Evolutionary conservation across 1,140 invertebrate genomes (phyloP).

Genomic region (Arctopsyche grandis): DNA sequence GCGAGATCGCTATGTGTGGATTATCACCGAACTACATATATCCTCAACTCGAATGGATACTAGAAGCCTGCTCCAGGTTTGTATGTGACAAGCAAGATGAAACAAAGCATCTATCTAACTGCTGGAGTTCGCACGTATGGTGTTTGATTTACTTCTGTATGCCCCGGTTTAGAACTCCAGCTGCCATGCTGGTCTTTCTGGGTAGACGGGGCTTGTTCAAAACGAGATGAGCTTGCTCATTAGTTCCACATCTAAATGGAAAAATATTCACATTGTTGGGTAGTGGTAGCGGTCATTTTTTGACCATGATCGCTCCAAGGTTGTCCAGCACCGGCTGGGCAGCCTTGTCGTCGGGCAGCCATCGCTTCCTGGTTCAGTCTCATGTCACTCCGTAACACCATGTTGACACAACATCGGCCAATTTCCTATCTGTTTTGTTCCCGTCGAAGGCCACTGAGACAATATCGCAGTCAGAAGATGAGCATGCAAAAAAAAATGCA

Average conservation of each 20-base stretch:
- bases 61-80: too few relatives aligned
- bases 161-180: too few relatives aligned
- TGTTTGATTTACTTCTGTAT: too few relatives aligned
- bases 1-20: too few relatives aligned
- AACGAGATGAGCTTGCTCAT: too few relatives aligned
- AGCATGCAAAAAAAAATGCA: too few relatives aligned
- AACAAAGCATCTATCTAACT: too few relatives aligned
- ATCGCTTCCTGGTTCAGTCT: background rate
- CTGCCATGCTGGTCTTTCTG: background rate
- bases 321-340: background rate
- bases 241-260: background rate
- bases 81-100: too few relatives aligned
- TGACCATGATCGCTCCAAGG: background rate
- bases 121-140: too few relatives aligned
- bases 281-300: background rate
- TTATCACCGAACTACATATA: too few relatives aligned
- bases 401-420: background rate
- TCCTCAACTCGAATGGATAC: too few relatives aligned
- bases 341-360: background rate
- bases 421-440: background rate
- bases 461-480: background rate
- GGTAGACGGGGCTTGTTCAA: background rate
- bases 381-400: background rate
- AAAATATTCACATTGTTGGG: background rate
- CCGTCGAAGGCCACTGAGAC: background rate